Percentiles rank a stretch among this genome's conserved stretches.
phyloP scores from a whole-genome alignment of 2,888 invertebrate species.

The Nemurella pictetii region DNA sequence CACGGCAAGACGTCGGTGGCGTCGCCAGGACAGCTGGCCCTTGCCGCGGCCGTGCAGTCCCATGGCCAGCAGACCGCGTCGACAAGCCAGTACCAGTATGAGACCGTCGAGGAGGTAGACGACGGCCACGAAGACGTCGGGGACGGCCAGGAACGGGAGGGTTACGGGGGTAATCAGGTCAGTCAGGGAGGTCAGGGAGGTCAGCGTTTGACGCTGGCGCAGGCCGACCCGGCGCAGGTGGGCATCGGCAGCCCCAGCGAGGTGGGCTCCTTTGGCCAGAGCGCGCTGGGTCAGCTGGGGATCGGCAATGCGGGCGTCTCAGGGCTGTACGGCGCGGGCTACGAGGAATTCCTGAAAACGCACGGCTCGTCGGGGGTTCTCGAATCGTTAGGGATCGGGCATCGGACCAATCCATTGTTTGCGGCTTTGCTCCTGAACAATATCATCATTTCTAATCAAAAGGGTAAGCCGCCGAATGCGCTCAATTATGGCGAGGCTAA shows the following conservation, averaged over 20 bases:
- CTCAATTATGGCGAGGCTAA: slow-evolving; percentile 59
- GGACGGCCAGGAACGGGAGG: neutral
- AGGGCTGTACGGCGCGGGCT: neutral
- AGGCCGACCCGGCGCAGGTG: neutral
- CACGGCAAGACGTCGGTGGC: neutral
- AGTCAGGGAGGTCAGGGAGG: neutral
- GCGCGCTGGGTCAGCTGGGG: slow-evolving; percentile 6
- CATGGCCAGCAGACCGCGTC: neutral
- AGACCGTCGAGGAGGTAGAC: neutral
- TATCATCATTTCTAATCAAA: slow-evolving; percentile 1
- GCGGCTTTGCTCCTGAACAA: slow-evolving; percentile 7
- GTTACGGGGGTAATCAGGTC: neutral
- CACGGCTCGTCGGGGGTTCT: neutral
- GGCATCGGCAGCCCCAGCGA: neutral
- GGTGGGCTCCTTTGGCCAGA: neutral
- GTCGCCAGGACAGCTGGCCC: neutral
- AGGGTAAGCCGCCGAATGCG: neutral
- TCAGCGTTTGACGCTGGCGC: too few species aligned
- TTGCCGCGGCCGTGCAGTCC: neutral
- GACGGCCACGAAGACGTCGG: neutral
- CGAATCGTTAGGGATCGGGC: neutral
- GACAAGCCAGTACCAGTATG: neutral
- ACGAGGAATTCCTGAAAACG: neutral
- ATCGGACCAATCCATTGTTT: slow-evolving; percentile 12
- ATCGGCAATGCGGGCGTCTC: neutral